phyloP scores from a whole-genome alignment of 2,888 invertebrate species.

The Drosophila melanosoma region DNA sequence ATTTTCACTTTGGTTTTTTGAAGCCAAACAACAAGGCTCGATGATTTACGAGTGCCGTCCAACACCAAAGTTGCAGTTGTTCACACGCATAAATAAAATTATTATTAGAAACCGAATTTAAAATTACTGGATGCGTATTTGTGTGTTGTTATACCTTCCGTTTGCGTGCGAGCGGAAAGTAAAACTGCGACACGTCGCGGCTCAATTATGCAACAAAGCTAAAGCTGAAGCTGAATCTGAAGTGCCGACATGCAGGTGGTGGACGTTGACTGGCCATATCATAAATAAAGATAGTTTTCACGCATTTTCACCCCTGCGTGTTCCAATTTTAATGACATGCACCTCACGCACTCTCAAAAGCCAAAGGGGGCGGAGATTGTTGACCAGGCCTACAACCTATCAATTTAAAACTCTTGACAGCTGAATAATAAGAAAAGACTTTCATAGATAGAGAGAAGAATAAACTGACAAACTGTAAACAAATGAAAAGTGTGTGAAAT shows the following conservation, averaged over 20 bases:
- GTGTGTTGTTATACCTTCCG: slow-evolving; percentile 22
- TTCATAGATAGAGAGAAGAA: background rate
- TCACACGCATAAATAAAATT: slow-evolving; percentile 72
- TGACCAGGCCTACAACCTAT: background rate
- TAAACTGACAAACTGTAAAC: background rate
- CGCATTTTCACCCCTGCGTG: slow-evolving; percentile 41
- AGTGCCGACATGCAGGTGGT: slow-evolving; percentile 21
- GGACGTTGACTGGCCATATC: slow-evolving; percentile 25
- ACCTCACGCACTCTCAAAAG: slow-evolving; percentile 5
- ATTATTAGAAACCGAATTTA: slow-evolving; percentile 57
- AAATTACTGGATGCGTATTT: slow-evolving; percentile 8
- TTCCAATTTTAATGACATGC: slow-evolving; percentile 40
- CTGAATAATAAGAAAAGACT: background rate
- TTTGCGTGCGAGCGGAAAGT: slow-evolving; percentile 53
- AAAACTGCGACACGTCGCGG: slow-evolving; percentile 16
- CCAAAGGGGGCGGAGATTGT: slow-evolving; percentile 11
- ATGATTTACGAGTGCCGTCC: slow-evolving; percentile 56
- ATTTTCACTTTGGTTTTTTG: slow-evolving; percentile 31
- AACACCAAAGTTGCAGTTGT: slow-evolving; percentile 37
- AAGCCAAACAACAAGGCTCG: slow-evolving; percentile 24
- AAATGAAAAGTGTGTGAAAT: background rate
- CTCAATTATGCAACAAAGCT: slow-evolving; percentile 54
- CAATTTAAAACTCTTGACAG: background rate
- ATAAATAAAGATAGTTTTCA: slow-evolving; percentile 41
- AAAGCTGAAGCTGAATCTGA: background rate